Base-by-base conservation (phyloP, 2,797 vertebrate species). In the Australoheros facetus region DNA sequence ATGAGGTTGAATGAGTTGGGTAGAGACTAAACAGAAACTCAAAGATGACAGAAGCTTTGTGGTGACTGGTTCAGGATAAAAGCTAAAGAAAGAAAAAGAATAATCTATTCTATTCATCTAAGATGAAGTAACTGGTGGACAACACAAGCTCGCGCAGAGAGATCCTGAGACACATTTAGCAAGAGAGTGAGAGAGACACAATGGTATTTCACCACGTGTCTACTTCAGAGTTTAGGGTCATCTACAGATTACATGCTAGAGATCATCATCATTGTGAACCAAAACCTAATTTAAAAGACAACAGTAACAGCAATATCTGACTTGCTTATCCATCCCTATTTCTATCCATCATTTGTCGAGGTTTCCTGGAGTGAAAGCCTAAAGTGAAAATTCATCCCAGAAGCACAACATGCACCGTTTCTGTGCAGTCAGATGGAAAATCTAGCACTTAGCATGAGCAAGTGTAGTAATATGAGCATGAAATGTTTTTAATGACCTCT, bases 131-230 rank as follows among this genome's bases (percentile, higher is more conserved):
- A 80, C 51, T 30, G 64, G 82, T 89, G 79, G 17, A 86, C 59
- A 85, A 88, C 48, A 57, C 19, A 59, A 57, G 53, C 23, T 71
- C 51, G 39, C 34, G 26, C 34, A 59, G 51, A 59, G 51, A 5
- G 19, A 56, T 3, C 23, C 12, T 56, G 72, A 81, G n/a, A 73
- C 54, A 82, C 58, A 85, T 21, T 34, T 17, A 51, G 23, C 13
- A 48, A 82, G 45, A 81, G 16, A 64, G 6, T 28, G 23, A 57
- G 37, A 57, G 53, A 62, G 30, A 17, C 51, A 39, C 57, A 5
- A 11, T 13, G 37, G 3, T 37, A 55, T 88, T 83, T 86, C 77
- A 78, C 58, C 80, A 85, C 13, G 79, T 5, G n/a, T 83, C 42
- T 55, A 1, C 19, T 42, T 74, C 11, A 62, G 30, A 60, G 23